These are phyloP conservation scores for Turritopsis dohrnii DNA, from an alignment of 30 jellyfish, hydroid and myxozoan genomes.

Conservation along the genomic window DNA sequence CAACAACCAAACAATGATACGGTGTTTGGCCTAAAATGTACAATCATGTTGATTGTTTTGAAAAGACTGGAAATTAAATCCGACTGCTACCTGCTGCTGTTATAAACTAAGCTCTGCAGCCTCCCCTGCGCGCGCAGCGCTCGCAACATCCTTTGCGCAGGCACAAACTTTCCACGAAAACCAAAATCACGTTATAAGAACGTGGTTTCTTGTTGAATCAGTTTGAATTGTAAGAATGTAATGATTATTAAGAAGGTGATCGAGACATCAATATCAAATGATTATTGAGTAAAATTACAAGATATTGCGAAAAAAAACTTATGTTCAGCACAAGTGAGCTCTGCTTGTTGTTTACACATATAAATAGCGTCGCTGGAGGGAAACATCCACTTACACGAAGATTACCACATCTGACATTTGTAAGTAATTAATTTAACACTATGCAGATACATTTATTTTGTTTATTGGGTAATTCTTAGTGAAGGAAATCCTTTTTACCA, in stretches of 20 bases:
- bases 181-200: not conserved
- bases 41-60: no score
- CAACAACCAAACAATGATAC: no score
- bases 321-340: not conserved
- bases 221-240: not conserved
- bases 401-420: not conserved
- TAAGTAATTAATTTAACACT: not conserved
- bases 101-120: no score
- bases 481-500: no score
- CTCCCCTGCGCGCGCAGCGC: not conserved
- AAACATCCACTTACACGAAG: not conserved
- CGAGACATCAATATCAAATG: not conserved
- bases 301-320: not conserved
- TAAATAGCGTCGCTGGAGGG: not conserved
- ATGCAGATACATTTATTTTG: no score
- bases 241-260: no score
- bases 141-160: no score
- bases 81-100: no score
- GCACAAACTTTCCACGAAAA: not conserved
- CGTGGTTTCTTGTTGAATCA: not conserved
- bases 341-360: not conserved
- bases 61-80: no score
- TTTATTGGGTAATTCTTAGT: no score
- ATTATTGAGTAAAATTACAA: not conserved
- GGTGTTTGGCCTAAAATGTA: no score